Base-by-base conservation (phyloP, 2,888 invertebrate species). In the Oxycera nigricornis region DNA sequence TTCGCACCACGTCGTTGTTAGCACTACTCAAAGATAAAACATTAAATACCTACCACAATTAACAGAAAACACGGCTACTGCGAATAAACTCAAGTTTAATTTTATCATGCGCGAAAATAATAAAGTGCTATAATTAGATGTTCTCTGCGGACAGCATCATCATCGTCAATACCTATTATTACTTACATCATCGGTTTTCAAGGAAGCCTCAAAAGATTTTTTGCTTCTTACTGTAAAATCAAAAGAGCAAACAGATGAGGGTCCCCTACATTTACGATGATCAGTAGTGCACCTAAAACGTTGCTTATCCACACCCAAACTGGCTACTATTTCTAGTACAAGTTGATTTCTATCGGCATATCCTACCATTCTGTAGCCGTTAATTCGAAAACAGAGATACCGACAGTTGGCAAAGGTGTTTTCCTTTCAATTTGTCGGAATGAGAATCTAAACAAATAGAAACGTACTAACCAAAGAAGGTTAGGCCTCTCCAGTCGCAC, bases 361-460 rank as follows among this genome's bases (percentile, higher is more conserved):
- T 20, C 35, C 17, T 28, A 9, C 31, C 31, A 14, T 70, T 52
- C 52, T 20, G 31, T 52, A 55, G 30, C 55, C 22, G 52, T 52
- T 52, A 35, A 52, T 50, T 52, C 22, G 35, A 20, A 3, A 39
- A 73, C 24, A 76, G 59, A 74, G 73, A 52, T 65, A 73, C 76
- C 76, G 76, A 70, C 72, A 72, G 61, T 74, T 52, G 61, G 62
- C 30, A 35, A 30, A 74, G 74, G 74, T 76, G 76, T 76, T 76
- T 76, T 76, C 73, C 67, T 76, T 76, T 76, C 76, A 76, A 76
- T 76, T 76, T 76, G 76, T 76, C 76, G 76, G 76, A 74, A 76
- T 76, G 73, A 70, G 74, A 76, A 76, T 41, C 26, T 72, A 70
- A 73, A 74, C 72, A 74, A 76, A 73, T 65, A 74, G 59, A 74